phyloP scores from a whole-genome alignment of 1,140 invertebrate species.

The Doryteuthis pealeii region DNA sequence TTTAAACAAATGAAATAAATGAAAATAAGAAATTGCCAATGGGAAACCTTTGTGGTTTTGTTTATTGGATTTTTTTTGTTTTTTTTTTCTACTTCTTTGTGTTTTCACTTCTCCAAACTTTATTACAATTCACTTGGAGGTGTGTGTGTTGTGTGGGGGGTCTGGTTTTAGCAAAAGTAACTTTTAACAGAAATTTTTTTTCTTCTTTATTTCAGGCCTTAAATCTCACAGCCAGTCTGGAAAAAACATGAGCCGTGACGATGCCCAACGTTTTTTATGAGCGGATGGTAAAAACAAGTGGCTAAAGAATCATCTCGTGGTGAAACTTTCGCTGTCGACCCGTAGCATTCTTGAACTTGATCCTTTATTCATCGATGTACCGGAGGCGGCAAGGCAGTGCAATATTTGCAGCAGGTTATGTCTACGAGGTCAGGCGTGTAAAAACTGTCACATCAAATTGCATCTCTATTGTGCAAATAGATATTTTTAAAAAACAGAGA shows the following conservation, averaged over 20 bases:
- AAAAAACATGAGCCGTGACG: conserved; percentile 46
- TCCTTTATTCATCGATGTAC: conserved; percentile 48
- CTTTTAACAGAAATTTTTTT: no score
- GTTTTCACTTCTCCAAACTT: no score
- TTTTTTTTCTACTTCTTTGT: no score
- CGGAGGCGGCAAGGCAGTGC: conserved; percentile 39
- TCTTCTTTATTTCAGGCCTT: conserved; percentile 43
- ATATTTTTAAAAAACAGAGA: conserved; percentile 38
- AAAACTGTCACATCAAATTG: conserved; percentile 40
- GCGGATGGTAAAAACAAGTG: conserved; percentile 43
- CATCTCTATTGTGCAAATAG: conserved; percentile 46
- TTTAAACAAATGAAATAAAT: no score
- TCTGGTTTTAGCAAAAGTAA: no score
- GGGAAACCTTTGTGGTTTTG: no score
- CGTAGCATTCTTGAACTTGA: conserved; percentile 50
- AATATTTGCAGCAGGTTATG: conserved; percentile 54
- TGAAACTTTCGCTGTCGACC: conserved; percentile 38
- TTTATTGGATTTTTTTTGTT: no score
- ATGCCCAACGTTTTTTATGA: conserved; percentile 44
- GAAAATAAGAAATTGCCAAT: no score
- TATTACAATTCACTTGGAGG: no score
- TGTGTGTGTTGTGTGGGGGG: no score
- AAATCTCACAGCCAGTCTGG: conserved; percentile 39
- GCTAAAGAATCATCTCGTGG: conserved; percentile 40
- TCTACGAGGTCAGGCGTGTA: conserved; percentile 46